Evolutionary conservation across 2,888 invertebrate genomes (phyloP).

Genomic region (Pammene fasciana): DNA sequence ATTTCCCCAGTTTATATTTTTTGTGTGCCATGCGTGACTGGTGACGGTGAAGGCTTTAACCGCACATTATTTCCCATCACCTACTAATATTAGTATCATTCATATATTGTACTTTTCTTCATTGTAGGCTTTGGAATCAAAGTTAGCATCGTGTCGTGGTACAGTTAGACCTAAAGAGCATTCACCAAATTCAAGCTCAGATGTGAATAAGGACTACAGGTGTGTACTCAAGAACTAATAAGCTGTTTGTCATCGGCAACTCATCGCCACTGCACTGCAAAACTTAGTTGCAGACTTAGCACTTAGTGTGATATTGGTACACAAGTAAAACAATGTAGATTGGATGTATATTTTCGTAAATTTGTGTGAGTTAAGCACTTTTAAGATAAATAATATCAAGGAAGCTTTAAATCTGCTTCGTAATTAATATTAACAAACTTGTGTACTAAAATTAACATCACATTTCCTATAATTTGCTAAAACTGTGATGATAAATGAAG

Average conservation of each 20-base stretch:
- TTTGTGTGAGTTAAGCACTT: conserved; percentile 16
- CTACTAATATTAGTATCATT: conserved; percentile 79
- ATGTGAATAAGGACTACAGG: conserved; percentile 83
- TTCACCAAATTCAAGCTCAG: conserved; percentile 77
- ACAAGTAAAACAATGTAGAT: conserved; percentile 28
- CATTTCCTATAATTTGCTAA: conserved; percentile 73
- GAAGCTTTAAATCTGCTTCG: conserved; percentile 55
- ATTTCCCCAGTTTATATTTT: conserved; percentile 14
- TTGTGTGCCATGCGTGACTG: conserved; percentile 19
- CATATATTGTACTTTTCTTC: conserved; percentile 80
- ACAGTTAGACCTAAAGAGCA: conserved; percentile 82
- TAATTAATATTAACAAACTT: conserved; percentile 57
- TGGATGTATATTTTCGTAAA: conserved; percentile 17
- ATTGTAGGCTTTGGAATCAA: conserved; percentile 87
- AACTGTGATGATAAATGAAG: conserved; percentile 78
- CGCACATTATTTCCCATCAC: conserved; percentile 58
- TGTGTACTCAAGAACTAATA: conserved; percentile 81
- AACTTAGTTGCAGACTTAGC: conserved; percentile 41
- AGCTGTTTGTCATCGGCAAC: conserved; percentile 50
- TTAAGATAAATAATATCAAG: conserved; percentile 41
- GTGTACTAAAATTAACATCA: conserved; percentile 68
- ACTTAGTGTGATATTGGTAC: conserved; percentile 35
- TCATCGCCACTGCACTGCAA: conserved; percentile 50
- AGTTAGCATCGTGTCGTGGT: conserved; percentile 86
- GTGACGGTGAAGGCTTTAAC: conserved; percentile 58